Evolutionary conservation across 1,140 invertebrate species (phyloP).

Genomic region (Drosophila subpulchrella): DNA sequence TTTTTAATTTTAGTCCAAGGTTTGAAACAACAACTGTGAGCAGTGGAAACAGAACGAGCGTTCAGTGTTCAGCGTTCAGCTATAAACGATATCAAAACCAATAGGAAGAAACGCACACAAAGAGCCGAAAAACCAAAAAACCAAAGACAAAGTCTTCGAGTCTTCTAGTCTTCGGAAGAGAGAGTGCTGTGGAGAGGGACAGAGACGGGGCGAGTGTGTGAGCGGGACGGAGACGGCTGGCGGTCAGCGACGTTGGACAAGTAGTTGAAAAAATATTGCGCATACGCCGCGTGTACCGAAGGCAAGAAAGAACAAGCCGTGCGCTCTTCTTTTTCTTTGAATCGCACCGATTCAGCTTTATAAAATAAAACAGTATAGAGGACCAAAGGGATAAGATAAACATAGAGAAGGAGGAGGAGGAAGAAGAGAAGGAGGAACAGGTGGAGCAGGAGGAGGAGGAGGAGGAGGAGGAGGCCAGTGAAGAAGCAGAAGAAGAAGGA

Average conservation of each 20-base stretch:
- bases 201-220: slow-evolving; percentile 3
- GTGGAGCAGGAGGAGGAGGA: neutral
- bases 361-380: neutral
- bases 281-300: slow-evolving; percentile 72
- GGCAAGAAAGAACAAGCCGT: slow-evolving; percentile 28
- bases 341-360: neutral
- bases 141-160: slow-evolving; percentile 56
- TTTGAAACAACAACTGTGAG: slow-evolving; percentile 72
- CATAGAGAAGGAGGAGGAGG: neutral
- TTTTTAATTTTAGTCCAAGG: slow-evolving; percentile 84
- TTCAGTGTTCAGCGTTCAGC: slow-evolving; percentile 27
- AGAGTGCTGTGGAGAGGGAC: slow-evolving; percentile 6
- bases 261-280: slow-evolving; percentile 58
- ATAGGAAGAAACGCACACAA: slow-evolving; percentile 59
- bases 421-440: neutral
- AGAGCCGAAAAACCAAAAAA: slow-evolving; percentile 14
- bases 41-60: slow-evolving; percentile 5
- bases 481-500: neutral
- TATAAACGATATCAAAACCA: slow-evolving; percentile 73
- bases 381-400: neutral
- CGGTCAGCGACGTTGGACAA: slow-evolving; percentile 54
- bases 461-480: neutral
- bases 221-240: slow-evolving; percentile 22
- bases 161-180: slow-evolving; percentile 39
- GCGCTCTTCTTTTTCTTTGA: slow-evolving; percentile 5